phyloP scores from a whole-genome alignment of 2,888 invertebrate species.

The Lymantria dispar region DNA sequence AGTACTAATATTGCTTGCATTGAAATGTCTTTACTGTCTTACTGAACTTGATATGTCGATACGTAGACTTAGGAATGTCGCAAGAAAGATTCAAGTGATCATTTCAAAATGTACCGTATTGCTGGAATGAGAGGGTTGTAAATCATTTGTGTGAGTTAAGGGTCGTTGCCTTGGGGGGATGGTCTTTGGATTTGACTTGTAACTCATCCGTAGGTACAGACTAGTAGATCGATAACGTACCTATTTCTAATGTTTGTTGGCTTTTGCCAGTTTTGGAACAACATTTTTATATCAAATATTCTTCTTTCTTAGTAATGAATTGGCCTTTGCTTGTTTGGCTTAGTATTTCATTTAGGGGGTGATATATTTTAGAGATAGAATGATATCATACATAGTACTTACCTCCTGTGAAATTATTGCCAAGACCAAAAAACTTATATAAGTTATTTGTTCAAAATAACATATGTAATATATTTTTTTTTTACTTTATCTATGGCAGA shows the following conservation, averaged over 20 bases:
- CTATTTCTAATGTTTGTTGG: slow-evolving; percentile 63
- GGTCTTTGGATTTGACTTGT: slow-evolving; percentile 59
- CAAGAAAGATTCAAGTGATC: slow-evolving; percentile 55
- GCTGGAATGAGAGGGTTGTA: slow-evolving; percentile 36
- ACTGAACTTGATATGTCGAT: slow-evolving; percentile 57
- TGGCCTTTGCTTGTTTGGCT: neutral
- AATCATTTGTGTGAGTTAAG: slow-evolving; percentile 35
- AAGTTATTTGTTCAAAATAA: too few relatives aligned
- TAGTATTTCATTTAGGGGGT: too few relatives aligned
- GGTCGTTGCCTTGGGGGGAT: slow-evolving; percentile 58
- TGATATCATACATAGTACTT: too few relatives aligned
- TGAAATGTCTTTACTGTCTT: slow-evolving; percentile 66
- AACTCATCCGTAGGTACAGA: slow-evolving; percentile 73
- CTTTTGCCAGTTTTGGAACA: slow-evolving; percentile 17
- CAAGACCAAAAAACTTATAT: too few relatives aligned
- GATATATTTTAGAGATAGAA: too few relatives aligned
- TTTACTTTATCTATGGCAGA: too few relatives aligned
- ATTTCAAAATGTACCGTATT: slow-evolving; percentile 58
- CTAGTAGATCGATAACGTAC: slow-evolving; percentile 65
- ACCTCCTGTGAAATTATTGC: too few relatives aligned
- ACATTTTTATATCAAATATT: slow-evolving; percentile 9
- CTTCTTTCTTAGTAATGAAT: neutral
- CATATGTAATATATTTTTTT: too few relatives aligned
- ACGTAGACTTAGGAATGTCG: slow-evolving; percentile 70
- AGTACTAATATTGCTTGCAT: slow-evolving; percentile 57